Percentiles rank a stretch among this genome's conserved stretches.
These are phyloP conservation scores for Erebia aethiops DNA, from an alignment of 2,888 invertebrate genomes.

Conservation along the genomic window DNA sequence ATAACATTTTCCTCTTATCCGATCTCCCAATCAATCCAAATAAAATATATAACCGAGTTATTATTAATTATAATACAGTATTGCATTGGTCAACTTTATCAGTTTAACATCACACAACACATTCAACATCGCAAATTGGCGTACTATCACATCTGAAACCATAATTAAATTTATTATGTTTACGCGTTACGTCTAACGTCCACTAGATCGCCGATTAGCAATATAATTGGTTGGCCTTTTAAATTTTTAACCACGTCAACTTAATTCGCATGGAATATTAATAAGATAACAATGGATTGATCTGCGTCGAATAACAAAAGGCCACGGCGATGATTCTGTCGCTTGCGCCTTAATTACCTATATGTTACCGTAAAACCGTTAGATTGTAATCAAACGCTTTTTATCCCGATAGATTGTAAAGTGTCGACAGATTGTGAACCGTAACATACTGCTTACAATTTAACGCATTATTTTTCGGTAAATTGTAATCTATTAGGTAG, in stretches of 20 bases:
- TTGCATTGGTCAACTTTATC: slow-evolving; percentile 6
- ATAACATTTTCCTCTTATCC: background rate
- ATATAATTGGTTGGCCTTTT: background rate
- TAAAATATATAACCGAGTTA: background rate
- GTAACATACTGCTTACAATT: no score
- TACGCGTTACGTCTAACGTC: background rate
- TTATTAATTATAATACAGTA: slow-evolving; percentile 1
- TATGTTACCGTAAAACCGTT: no score
- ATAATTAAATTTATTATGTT: background rate
- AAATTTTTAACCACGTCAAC: background rate
- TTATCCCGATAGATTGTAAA: no score
- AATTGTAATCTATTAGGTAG: no score
- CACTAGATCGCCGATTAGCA: background rate
- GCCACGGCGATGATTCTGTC: no score
- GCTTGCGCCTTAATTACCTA: no score
- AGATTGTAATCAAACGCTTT: no score
- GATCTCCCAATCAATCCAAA: background rate
- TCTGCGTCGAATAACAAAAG: no score
- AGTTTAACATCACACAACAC: slow-evolving; percentile 10
- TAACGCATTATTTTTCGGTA: no score
- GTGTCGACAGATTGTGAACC: no score
- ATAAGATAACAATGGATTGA: no score
- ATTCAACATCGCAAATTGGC: slow-evolving; percentile 2
- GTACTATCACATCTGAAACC: slow-evolving; percentile 10
- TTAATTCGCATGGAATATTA: background rate